A percentile compares a stretch with the other conserved stretches of the same genome.
Evolutionary conservation across 2,888 invertebrate species (phyloP).

Genomic region (Calliopum simillimum): DNA sequence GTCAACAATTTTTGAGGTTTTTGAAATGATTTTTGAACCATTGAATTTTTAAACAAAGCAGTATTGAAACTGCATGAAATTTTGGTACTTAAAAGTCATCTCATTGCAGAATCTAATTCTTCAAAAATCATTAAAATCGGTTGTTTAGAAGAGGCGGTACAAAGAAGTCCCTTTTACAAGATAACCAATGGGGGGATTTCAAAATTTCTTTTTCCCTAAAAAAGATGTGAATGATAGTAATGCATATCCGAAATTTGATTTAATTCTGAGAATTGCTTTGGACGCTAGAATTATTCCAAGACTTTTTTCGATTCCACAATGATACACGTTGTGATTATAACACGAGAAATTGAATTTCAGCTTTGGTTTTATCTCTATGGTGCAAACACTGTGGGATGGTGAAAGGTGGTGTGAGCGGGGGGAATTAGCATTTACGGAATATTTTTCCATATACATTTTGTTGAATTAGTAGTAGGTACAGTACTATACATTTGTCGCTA

Average conservation of each 20-base stretch:
- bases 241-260: background rate
- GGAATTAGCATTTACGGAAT: no score
- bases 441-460: no score
- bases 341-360: no score
- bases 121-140: slow-evolving; percentile 35
- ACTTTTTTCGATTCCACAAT: background rate
- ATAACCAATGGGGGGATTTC: background rate
- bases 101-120: slow-evolving; percentile 32
- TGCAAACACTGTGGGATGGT: no score
- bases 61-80: background rate
- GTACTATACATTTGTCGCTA: no score
- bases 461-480: no score
- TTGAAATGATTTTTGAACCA: background rate
- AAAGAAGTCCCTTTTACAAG: slow-evolving; percentile 16
- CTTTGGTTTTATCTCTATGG: no score
- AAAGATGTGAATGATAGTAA: background rate
- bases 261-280: background rate
- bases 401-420: no score
- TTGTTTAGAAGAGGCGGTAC: background rate
- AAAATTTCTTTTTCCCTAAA: background rate
- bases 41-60: background rate
- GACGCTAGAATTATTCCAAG: slow-evolving; percentile 1
- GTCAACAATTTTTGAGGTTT: background rate
- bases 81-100: background rate
- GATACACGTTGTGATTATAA: no score